Evolutionary conservation across 2,888 invertebrate genomes (phyloP).

Genomic region (Drosophila dives): DNA sequence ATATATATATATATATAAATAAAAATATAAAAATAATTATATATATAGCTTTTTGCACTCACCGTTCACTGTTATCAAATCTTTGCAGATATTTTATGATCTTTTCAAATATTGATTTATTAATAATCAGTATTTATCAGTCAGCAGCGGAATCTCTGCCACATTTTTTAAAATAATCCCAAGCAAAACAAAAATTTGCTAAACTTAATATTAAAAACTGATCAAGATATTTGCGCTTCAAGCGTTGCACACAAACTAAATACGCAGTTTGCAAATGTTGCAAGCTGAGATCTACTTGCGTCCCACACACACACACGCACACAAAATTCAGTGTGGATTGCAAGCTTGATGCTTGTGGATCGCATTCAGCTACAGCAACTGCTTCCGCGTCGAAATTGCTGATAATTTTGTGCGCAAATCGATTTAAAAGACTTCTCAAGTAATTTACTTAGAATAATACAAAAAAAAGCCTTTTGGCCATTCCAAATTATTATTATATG

Average conservation of each 20-base stretch:
- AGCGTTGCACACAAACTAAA: conserved; percentile 30
- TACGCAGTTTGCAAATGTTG: neutral
- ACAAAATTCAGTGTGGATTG: conserved; percentile 22
- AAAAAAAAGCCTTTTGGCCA: conserved; percentile 29
- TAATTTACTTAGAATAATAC: conserved; percentile 51
- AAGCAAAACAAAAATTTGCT: neutral
- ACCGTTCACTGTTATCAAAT: neutral
- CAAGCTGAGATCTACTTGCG: neutral
- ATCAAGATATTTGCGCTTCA: conserved; percentile 12
- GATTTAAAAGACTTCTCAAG: conserved; percentile 39
- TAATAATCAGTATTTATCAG: neutral
- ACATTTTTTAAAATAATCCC: neutral
- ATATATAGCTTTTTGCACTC: neutral
- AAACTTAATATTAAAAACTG: conserved; percentile 13
- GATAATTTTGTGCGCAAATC: conserved; percentile 37
- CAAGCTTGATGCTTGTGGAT: conserved; percentile 17
- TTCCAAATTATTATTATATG: too few species aligned
- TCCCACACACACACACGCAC: conserved; percentile 6
- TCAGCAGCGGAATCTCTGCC: neutral
- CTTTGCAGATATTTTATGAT: neutral
- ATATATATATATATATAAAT: neutral
- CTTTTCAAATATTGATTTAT: neutral
- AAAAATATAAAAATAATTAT: too few species aligned
- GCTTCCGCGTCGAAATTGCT: conserved; percentile 10
- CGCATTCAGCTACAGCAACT: neutral